Conservation (phyloP, 2,888 invertebrate species). For the Lasioglossum vierecki region DNA sequence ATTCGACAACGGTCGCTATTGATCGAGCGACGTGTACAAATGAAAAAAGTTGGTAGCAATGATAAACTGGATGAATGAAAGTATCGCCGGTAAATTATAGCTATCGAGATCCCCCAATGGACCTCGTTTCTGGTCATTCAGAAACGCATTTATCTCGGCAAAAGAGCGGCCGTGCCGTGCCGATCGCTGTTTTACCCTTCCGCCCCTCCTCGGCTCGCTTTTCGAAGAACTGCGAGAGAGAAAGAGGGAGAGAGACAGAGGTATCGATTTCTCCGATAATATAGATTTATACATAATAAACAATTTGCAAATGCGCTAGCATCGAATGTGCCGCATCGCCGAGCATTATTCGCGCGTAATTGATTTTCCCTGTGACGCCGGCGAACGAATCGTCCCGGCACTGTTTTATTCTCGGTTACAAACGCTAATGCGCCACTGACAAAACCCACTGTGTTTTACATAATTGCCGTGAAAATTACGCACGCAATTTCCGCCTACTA, state of each 20-base stretch:
- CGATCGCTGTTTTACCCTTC: not conserved
- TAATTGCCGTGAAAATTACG: conserved; percentile 60
- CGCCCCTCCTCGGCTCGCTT: not conserved
- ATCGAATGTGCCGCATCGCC: conserved; percentile 38
- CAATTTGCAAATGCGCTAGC: conserved; percentile 51
- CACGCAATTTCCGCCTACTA: conserved; percentile 48
- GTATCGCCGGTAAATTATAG: conserved; percentile 33
- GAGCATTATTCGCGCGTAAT: conserved; percentile 53
- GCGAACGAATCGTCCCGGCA: conserved; percentile 41
- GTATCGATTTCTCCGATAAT: conserved; percentile 14
- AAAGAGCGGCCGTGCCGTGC: not conserved
- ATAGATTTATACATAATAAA: conserved; percentile 55
- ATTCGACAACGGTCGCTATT: conserved; percentile 7
- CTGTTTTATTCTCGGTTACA: conserved; percentile 45
- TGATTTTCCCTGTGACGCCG: conserved; percentile 41
- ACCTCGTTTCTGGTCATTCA: conserved; percentile 3
- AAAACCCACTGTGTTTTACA: conserved; percentile 49
- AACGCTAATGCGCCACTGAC: conserved; percentile 23
- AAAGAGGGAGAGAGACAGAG: not conserved
- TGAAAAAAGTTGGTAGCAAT: conserved; percentile 1
- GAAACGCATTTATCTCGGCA: conserved; percentile 32
- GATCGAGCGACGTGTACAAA: not conserved
- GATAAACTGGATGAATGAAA: conserved; percentile 30
- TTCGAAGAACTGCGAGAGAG: not conserved
- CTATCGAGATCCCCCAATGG: conserved; percentile 15